Conservation (phyloP, 1,140 invertebrate species). For the Schlechtendalia chinensis region DNA sequence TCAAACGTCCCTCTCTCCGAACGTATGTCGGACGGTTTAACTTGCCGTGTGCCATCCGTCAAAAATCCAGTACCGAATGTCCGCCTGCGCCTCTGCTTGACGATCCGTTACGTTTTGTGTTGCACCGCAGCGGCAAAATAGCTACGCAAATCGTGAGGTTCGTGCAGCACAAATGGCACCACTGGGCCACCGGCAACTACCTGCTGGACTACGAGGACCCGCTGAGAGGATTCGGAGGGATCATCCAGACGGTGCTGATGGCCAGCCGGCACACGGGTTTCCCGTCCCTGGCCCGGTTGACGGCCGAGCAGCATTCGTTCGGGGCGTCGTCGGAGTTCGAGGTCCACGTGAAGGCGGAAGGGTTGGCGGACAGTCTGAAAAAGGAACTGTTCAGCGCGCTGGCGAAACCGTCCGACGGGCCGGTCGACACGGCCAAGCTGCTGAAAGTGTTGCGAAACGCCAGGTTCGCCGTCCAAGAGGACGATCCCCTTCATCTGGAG, state of each 20-base stretch:
- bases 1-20: too few relatives aligned
- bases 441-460: constrained; percentile 56
- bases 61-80: too few relatives aligned
- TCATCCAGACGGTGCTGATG: constrained; percentile 63
- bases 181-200: constrained; percentile 66
- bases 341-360: constrained; percentile 51
- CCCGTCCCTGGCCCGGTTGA: constrained; percentile 63
- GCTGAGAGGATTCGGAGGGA: constrained; percentile 62
- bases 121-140: constrained; percentile 57
- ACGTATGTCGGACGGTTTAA: too few relatives aligned
- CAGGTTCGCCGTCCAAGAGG: constrained; percentile 54
- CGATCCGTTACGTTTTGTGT: too few relatives aligned
- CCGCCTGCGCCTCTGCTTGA: too few relatives aligned
- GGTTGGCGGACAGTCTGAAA: constrained; percentile 55
- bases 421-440: constrained; percentile 53
- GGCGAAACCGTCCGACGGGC: not conserved
- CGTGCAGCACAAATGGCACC: constrained; percentile 58
- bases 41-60: too few relatives aligned
- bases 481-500: constrained; percentile 61
- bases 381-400: not conserved
- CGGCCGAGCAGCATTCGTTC: constrained; percentile 63
- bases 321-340: constrained; percentile 56
- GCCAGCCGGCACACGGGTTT: constrained; percentile 64
- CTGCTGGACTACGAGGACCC: constrained; percentile 65
- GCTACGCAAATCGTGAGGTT: constrained; percentile 63